Percentiles rank a stretch among this genome's conserved stretches.
These are phyloP conservation scores for Ceratosolen fusciceps DNA, from an alignment of 1,140 invertebrate genomes.

Conservation along the genomic window DNA sequence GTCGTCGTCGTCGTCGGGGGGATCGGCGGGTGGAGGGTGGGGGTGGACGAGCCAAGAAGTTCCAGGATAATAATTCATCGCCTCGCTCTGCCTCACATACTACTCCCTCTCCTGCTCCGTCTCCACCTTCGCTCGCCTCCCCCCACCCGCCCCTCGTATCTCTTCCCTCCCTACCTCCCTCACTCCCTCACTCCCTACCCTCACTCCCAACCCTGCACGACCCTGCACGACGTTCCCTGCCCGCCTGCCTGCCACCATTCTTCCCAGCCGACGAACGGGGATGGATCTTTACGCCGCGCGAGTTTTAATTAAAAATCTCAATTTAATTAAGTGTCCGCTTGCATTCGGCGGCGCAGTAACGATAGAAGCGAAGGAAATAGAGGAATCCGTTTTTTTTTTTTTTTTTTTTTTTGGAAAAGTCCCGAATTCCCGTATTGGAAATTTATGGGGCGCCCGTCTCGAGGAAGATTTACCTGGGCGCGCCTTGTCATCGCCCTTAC, in stretches of 20 bases:
- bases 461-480: not conserved
- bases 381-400: too few relatives aligned
- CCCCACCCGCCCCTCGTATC: too few relatives aligned
- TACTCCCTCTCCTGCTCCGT: not conserved
- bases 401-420: not conserved
- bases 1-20: not conserved
- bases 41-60: not conserved
- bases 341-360: too few relatives aligned
- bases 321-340: conserved; percentile 12
- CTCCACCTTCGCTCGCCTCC: not conserved
- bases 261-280: too few relatives aligned
- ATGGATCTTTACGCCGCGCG: not conserved
- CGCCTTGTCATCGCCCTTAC: not conserved
- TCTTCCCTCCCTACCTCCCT: too few relatives aligned
- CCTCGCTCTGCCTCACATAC: not conserved
- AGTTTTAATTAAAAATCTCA: conserved; percentile 17
- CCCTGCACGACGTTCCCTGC: too few relatives aligned
- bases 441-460: not conserved
- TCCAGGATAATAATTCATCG: conserved; percentile 19
- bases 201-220: not conserved
- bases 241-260: too few relatives aligned
- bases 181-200: not conserved
- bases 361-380: not conserved
- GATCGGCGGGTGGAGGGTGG: too few relatives aligned
- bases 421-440: not conserved